Conservation (phyloP, 2,113 vertebrate species). For the Poecile atricapillus region DNA sequence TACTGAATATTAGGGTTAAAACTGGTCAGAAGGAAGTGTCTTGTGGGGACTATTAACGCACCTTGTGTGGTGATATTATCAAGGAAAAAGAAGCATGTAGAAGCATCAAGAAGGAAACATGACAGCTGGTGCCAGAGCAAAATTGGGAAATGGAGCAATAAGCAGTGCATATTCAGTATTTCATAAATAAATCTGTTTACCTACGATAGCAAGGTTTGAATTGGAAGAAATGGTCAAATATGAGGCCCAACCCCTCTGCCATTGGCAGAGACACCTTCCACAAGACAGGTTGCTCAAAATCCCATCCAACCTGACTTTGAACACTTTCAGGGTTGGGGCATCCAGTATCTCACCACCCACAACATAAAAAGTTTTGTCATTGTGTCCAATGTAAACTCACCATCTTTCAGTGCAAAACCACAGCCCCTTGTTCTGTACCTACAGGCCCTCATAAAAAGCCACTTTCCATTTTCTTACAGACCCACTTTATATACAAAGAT, state of each 20-base stretch:
- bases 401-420: background rate
- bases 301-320: background rate
- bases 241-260: background rate
- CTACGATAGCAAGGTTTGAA: background rate
- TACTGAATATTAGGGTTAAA: background rate
- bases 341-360: background rate
- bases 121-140: background rate
- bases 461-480: background rate
- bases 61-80: background rate
- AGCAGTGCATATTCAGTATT: background rate
- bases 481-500: background rate
- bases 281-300: background rate
- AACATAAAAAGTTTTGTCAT: background rate
- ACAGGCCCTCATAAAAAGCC: background rate
- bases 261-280: background rate
- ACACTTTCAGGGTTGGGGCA: background rate
- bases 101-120: background rate
- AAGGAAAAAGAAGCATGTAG: background rate
- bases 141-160: background rate
- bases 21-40: background rate
- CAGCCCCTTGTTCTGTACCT: background rate
- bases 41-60: background rate
- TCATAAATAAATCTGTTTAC: background rate
- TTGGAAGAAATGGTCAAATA: background rate
- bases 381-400: background rate